Evolutionary conservation across 2,797 vertebrate species (phyloP), one percentile per base, ranked within the genome.

Genomic region (Sardinella longiceps): DNA sequence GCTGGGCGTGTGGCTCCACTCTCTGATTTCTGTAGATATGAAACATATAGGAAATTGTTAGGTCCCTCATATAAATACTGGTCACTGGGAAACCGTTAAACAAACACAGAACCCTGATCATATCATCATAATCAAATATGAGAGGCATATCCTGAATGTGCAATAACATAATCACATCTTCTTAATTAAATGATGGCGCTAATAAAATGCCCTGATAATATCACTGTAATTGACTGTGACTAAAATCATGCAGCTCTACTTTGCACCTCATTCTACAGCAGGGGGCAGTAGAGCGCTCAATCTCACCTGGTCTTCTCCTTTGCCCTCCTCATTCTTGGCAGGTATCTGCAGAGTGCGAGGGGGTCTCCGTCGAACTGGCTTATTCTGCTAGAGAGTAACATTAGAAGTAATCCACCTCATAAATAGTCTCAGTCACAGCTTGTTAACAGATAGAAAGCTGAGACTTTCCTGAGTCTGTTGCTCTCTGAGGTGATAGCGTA

Each of bases 301-400:
- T 83, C 88, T 91, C 85, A 94, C 93, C 91, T 93, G 87, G 12
- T 88, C 82, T 0, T 92, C 91, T 84, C 25, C 84, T 0, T 82
- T 56, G 7, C 66, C 0, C n/a, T 51, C 82, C 77, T 86, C 58
- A 63, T 85, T 85, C 84, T 84, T 89, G 7, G 85, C 58, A 23
- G 83, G 80, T 14, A 95, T 85, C 43, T 86, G 87, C 37, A 95
- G 81, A 0, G 93, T 84, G 7, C 90, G 90, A 81, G 94, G 94
- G 5, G 93, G 93, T 80, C 93, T 91, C 1, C 91, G 92, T 77
- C 94, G 90, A 37, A 94, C 92, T 0, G 91, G 91, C 51, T 92
- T 94, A 10, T 91, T 92, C 94, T 95, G 87, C 25, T 88, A 86
- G 37, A 85, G 58, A n/a, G 28, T 81, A 43, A 87, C 2, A 74